Base-by-base conservation (phyloP, 2,888 invertebrate genomes). In the Eristalinus aeneus region DNA sequence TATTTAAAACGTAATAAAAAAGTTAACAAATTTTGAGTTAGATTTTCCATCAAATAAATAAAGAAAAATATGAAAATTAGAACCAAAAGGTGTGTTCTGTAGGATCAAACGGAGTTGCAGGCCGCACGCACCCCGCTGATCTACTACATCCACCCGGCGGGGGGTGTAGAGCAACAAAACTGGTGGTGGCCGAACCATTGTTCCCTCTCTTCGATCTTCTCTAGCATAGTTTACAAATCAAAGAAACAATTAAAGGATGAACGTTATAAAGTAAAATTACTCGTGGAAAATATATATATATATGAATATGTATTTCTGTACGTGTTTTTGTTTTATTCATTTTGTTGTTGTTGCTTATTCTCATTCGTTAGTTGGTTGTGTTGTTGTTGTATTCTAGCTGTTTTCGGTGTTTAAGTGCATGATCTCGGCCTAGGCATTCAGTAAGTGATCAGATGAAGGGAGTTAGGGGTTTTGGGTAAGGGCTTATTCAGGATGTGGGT, bases 1-100 rank as follows among this genome's bases (percentile, higher is more conserved):
- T 77, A 77, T 84, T 79, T 79, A 65, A 71, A 84, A 84, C 84
- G 71, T 75, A 84, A 84, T 84, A 84, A 84, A 79, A 83, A 32
- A 11, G 54, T 83, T 75, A 84, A 84, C 84, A 79, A 79, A 79
- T 84, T 84, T 84, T 79, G 83, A 65, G 64, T 79, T 65, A 61
- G 71, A 61, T 58, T 75, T 84, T 71, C 61, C 69, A 75, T 74
- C 75, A 75, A 83, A 84, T 79, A 84, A 84, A 84, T 84, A 84
- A 79, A 84, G 71, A 46, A 65, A 46, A 65, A 31, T n/a, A 46
- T 46, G n/a, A 46, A 16, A 8, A 16, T 12, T 61, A 34, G 61
- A 79, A 84, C 79, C 71, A 84, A 79, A 58, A 39, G 56, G 39
- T 27, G 64, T 27, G 53, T 64, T 60, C 69, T 34, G 61, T 64